Conservation (phyloP, 2,797 vertebrate genomes). For the Hypotaenidia okinawae region DNA sequence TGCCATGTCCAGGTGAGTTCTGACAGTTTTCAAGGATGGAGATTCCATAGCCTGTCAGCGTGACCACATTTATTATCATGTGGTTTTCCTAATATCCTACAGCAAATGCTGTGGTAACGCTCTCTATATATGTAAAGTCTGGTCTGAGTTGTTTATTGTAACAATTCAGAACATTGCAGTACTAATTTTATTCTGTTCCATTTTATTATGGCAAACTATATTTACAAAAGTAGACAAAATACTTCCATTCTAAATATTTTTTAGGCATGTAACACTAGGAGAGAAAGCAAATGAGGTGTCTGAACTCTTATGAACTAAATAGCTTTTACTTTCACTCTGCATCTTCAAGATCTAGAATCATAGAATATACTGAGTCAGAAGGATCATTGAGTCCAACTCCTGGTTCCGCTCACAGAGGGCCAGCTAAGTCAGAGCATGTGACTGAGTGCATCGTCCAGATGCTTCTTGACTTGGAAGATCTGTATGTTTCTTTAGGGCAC, state of each 20-base stretch:
- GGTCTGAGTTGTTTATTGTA: constrained; percentile 38
- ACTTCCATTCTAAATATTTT: background rate
- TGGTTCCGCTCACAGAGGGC: too few relatives aligned
- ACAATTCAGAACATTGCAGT: background rate
- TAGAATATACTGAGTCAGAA: too few relatives aligned
- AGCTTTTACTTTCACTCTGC: background rate
- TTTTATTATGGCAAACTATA: background rate
- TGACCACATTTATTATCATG: background rate
- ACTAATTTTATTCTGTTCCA: background rate
- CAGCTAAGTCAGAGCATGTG: too few relatives aligned
- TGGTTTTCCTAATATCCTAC: background rate
- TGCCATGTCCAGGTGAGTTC: background rate
- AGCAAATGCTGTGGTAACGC: background rate
- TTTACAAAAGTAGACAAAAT: background rate
- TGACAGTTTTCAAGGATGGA: background rate
- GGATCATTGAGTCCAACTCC: too few relatives aligned
- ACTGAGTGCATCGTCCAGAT: too few relatives aligned
- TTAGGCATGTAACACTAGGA: background rate
- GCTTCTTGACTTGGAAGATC: background rate
- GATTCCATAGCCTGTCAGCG: background rate
- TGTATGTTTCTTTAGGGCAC: background rate
- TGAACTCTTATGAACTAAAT: background rate
- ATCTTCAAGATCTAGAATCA: background rate
- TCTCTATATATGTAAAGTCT: constrained; percentile 17
- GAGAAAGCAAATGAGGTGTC: background rate